Percentiles rank a stretch among this genome's conserved stretches.
These are phyloP conservation scores for Orthonevra nobilis DNA, from an alignment of 2,888 invertebrate species.

Conservation along the genomic window DNA sequence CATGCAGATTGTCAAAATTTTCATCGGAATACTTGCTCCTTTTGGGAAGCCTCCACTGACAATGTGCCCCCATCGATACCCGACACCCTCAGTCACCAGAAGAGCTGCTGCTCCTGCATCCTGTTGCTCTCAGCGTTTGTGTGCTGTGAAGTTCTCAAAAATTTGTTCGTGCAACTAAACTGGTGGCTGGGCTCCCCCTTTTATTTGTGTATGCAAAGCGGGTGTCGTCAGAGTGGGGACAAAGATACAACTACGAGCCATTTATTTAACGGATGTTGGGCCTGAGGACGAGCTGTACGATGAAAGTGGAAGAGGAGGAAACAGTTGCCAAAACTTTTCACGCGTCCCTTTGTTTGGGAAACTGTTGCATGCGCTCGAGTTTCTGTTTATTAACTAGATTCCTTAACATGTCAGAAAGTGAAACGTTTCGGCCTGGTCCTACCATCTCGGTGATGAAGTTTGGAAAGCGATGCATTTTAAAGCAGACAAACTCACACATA, in stretches of 20 bases:
- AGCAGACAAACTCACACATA: not conserved
- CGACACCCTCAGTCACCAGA: slow-evolving; percentile 11
- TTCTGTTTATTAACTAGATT: slow-evolving; percentile 57
- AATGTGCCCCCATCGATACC: slow-evolving; percentile 24
- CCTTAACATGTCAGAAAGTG: slow-evolving; percentile 51
- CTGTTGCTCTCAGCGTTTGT: slow-evolving; percentile 46
- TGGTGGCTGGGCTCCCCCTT: slow-evolving; percentile 7
- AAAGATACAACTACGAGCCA: slow-evolving; percentile 16
- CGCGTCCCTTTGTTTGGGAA: slow-evolving; percentile 14
- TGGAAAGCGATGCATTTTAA: slow-evolving; percentile 23
- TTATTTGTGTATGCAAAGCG: slow-evolving; percentile 1
- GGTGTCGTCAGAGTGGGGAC: slow-evolving; percentile 20
- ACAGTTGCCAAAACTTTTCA: slow-evolving; percentile 52
- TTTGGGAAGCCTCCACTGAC: slow-evolving; percentile 1
- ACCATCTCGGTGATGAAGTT: not conserved
- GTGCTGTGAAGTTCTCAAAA: slow-evolving; percentile 29
- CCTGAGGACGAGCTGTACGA: not conserved
- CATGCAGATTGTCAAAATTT: slow-evolving; percentile 54
- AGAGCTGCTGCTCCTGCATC: slow-evolving; percentile 34
- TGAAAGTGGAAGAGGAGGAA: slow-evolving; percentile 29
- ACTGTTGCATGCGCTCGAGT: slow-evolving; percentile 50
- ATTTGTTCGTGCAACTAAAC: slow-evolving; percentile 51
- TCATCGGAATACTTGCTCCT: slow-evolving; percentile 22
- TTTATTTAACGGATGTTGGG: slow-evolving; percentile 44
- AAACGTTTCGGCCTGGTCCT: slow-evolving; percentile 30